Conservation (phyloP, 35 echinoderm and acorn worm genomes). For the Apostichopus parvimensis region DNA sequence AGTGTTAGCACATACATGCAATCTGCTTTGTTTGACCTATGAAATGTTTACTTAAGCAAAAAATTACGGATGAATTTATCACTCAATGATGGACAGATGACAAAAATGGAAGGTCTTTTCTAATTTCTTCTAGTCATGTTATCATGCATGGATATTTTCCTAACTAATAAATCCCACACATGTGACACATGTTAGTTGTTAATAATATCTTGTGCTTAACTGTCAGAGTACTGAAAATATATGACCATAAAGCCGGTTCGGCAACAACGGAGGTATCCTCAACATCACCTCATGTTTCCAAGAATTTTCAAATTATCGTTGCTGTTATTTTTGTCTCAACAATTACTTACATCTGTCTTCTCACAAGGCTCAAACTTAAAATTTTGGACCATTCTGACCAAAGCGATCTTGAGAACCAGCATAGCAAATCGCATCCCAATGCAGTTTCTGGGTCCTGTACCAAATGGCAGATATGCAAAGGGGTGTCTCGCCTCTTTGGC, state of each 20-base stretch:
- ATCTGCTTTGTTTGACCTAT: too few relatives aligned
- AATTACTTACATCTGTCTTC: constrained; percentile 8
- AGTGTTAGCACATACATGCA: too few relatives aligned
- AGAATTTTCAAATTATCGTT: neutral
- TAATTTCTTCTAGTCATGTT: too few relatives aligned
- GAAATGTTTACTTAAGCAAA: too few relatives aligned
- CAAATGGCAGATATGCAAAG: too few relatives aligned
- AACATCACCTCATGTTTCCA: neutral
- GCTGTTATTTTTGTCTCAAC: too few relatives aligned
- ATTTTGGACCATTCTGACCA: constrained; percentile 23
- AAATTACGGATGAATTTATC: too few relatives aligned
- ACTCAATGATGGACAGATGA: too few relatives aligned
- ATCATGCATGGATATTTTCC: too few relatives aligned
- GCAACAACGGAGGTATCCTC: neutral
- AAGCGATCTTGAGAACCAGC: constrained; percentile 15
- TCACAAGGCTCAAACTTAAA: constrained; percentile 48
- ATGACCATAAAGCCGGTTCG: neutral
- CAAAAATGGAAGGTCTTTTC: too few relatives aligned
- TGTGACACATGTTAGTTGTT: neutral
- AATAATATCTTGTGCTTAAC: neutral
- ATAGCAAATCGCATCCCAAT: constrained; percentile 54
- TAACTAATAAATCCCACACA: too few relatives aligned
- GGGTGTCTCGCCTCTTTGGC: constrained; percentile 36
- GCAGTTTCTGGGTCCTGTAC: constrained; percentile 57
- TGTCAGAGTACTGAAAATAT: neutral